Evolutionary conservation across 2,888 invertebrate genomes (phyloP).

Genomic region (Drymonia ruficornis): DNA sequence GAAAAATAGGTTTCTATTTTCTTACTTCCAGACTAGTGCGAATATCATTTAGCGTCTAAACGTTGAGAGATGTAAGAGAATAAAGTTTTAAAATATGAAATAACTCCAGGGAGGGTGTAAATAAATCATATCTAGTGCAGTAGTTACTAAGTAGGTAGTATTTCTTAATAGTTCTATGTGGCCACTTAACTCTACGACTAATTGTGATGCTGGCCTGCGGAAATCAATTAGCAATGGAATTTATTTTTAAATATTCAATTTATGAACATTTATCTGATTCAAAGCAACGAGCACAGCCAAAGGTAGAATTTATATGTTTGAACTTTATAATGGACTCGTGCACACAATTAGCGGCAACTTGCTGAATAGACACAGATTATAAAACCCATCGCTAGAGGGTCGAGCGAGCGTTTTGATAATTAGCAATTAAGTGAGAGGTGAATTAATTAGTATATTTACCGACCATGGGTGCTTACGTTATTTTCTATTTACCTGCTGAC

Average conservation of each 20-base stretch:
- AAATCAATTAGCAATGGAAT: too few relatives aligned
- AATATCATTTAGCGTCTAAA: too few relatives aligned
- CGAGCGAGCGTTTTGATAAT: slow-evolving; percentile 4
- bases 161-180: too few relatives aligned
- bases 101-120: too few relatives aligned
- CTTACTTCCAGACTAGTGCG: too few relatives aligned
- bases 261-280: slow-evolving; percentile 40
- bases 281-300: slow-evolving; percentile 32
- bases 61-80: too few relatives aligned
- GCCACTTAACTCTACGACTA: too few relatives aligned
- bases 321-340: slow-evolving; percentile 41
- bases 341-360: slow-evolving; percentile 50
- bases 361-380: slow-evolving; percentile 46
- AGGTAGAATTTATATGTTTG: slow-evolving; percentile 35
- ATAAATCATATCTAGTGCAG: too few relatives aligned
- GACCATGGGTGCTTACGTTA: neutral
- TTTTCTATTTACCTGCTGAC: neutral
- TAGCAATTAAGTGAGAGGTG: neutral
- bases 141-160: too few relatives aligned
- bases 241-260: neutral
- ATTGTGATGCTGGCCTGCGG: too few relatives aligned
- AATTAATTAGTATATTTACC: slow-evolving; percentile 1
- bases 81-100: too few relatives aligned
- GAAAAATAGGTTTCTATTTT: too few relatives aligned
- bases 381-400: slow-evolving; percentile 27